phyloP scores from a whole-genome alignment of 2,113 vertebrate species.

The Nesogale talazaci region DNA sequence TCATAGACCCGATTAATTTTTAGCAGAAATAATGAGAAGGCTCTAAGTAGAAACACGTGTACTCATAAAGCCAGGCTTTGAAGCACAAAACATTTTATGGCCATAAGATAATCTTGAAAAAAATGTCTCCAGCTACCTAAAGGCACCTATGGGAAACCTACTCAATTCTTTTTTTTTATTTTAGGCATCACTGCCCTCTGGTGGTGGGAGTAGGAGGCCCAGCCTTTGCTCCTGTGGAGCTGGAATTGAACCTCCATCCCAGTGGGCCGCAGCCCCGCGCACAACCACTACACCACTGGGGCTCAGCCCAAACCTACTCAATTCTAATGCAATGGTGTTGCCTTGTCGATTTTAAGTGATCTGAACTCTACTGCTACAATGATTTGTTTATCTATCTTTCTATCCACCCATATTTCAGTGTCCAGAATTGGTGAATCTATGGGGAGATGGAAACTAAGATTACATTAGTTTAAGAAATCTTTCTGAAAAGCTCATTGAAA shows the following conservation, averaged over 20 bases:
- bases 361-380: neutral
- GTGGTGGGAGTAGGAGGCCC: too few relatives aligned
- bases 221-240: too few relatives aligned
- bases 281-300: too few relatives aligned
- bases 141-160: constrained; percentile 10
- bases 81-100: constrained; percentile 39
- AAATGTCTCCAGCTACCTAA: neutral
- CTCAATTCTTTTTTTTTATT: too few relatives aligned
- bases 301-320: neutral
- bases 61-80: neutral
- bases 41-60: constrained; percentile 49
- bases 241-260: too few relatives aligned
- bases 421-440: neutral
- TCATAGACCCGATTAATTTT: constrained; percentile 76
- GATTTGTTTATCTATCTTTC: neutral
- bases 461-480: neutral
- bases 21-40: constrained; percentile 64
- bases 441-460: neutral
- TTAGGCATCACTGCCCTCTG: too few relatives aligned
- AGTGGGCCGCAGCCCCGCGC: too few relatives aligned
- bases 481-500: neutral
- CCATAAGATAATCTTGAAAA: constrained; percentile 49
- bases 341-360: neutral
- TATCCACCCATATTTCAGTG: neutral
- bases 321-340: neutral